Percentiles rank a stretch among this genome's conserved stretches.
Conservation (phyloP, 37 sponge, comb jelly and placozoan species). For the Haliclona indistincta region DNA sequence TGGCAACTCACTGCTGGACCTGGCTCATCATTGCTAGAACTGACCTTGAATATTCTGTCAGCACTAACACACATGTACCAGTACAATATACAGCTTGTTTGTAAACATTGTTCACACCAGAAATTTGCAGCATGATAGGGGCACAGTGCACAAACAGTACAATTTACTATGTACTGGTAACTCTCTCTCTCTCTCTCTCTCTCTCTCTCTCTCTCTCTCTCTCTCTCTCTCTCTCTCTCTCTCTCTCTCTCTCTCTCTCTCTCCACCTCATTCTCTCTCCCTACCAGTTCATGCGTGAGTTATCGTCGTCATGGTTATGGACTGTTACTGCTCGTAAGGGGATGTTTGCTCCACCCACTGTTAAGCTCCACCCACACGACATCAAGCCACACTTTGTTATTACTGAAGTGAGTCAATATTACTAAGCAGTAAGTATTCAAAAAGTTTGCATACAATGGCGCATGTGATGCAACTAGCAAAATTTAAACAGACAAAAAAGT, state of each 20-base stretch:
- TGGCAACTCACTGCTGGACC: constrained; percentile 76
- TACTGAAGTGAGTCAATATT: constrained; percentile 38
- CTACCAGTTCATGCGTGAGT: constrained; percentile 44
- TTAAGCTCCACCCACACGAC: constrained; percentile 3
- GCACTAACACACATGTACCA: no score
- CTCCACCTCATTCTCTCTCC: neutral
- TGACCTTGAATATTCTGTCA: constrained; percentile 61
- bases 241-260: constrained; percentile 1
- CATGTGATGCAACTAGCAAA: no score
- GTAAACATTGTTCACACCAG: no score
- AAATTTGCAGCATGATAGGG: no score
- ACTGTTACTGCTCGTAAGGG: constrained; percentile 39
- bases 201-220: neutral
- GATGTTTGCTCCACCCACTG: constrained; percentile 43
- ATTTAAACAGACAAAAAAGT: no score
- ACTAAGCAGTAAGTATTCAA: no score
- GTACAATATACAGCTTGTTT: no score
- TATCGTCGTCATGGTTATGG: constrained; percentile 60
- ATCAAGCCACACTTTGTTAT: constrained; percentile 43
- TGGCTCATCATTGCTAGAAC: constrained; percentile 72
- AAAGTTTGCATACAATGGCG: no score
- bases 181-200: no score
- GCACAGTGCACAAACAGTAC: no score
- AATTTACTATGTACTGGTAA: no score
- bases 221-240: neutral